Base-by-base conservation (phyloP, 2,797 vertebrate species). In the Hemitrygon akajei region DNA sequence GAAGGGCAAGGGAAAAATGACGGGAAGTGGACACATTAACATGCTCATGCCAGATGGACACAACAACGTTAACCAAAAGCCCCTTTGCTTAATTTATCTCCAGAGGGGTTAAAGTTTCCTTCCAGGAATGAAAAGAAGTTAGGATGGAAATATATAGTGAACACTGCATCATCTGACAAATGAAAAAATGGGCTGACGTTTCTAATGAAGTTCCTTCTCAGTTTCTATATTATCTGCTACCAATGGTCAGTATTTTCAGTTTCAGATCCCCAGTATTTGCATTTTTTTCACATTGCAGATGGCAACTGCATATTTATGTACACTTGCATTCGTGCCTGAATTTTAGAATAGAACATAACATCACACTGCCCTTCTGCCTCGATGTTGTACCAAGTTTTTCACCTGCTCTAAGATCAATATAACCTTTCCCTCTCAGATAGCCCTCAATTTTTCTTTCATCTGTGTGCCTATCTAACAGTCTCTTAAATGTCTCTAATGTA, bases 191-290 rank as follows among this genome's bases (percentile, higher is more conserved):
- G 14, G 22, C n/a, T 34, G 34, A 89, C 1, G 37, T 89, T 89
- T 66, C 58, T 66, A n/a, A 18, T 66, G 30, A 16, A 14, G 47
- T 18, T 66, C n/a, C 30, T 89, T 89, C 20, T 34, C 7, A n/a
- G 30, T 10, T 80, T 34, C n/a, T 18, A 16, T n/a, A 34, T 14
- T 63, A 9, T 30, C 47, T 30, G 22, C 25, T 58, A 22, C 27
- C 16, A 40, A 37, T 20, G 18, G 14, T 6, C 34, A 40, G 16
- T 25, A 27, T 84, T 89, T 63, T 63, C 60, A 22, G n/a, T 69
- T 89, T 89, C n/a, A 66, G 60, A 89, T 37, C 22, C 34, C 60
- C n/a, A 69, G 34, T 34, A 66, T 89, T 89, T 89, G 86, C 86
- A 69, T 0, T 66, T 69, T 69, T 30, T 58, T 22, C 2, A 16